Percentiles rank a stretch among this genome's conserved stretches.
Evolutionary conservation across 1,140 invertebrate species (phyloP).

Genomic region (Drosophila azteca): DNA sequence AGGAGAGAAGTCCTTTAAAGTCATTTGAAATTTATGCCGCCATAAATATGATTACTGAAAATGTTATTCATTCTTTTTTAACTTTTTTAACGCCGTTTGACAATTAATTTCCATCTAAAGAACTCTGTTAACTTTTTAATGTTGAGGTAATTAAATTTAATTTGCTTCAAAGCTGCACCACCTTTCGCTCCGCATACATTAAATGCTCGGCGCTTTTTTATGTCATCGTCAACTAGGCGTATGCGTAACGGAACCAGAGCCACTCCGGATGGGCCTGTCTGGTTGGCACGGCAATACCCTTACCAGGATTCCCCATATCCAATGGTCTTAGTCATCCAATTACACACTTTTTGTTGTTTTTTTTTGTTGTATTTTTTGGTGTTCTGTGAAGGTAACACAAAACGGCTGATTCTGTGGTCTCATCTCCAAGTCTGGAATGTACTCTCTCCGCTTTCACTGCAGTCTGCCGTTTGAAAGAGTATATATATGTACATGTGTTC

Average conservation of each 20-base stretch:
- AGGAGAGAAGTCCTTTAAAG: background rate
- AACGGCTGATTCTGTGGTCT: no score
- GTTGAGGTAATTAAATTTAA: slow-evolving; percentile 67
- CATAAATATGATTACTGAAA: slow-evolving; percentile 19
- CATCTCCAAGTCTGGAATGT: no score
- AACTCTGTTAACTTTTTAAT: slow-evolving; percentile 53
- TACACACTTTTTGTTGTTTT: no score
- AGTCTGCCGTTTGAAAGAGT: slow-evolving; percentile 15
- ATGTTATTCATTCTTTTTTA: slow-evolving; percentile 53
- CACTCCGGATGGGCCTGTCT: background rate
- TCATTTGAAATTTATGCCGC: slow-evolving; percentile 1
- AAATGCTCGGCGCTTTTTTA: slow-evolving; percentile 33
- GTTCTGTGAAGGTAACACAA: no score
- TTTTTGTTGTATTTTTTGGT: no score
- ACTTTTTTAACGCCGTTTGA: slow-evolving; percentile 41
- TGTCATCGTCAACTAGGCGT: slow-evolving; percentile 61
- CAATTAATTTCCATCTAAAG: slow-evolving; percentile 45
- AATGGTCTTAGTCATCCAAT: no score
- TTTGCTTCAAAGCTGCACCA: slow-evolving; percentile 35
- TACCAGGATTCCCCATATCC: background rate
- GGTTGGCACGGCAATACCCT: slow-evolving; percentile 12
- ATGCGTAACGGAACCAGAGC: slow-evolving; percentile 40
- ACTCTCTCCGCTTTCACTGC: no score
- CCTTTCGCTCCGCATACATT: slow-evolving; percentile 16
- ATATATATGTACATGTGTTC: slow-evolving; percentile 26